Base-by-base conservation (phyloP, 37 sponge, comb jelly and placozoan genomes). In the Mnemiopsis leidyi region DNA sequence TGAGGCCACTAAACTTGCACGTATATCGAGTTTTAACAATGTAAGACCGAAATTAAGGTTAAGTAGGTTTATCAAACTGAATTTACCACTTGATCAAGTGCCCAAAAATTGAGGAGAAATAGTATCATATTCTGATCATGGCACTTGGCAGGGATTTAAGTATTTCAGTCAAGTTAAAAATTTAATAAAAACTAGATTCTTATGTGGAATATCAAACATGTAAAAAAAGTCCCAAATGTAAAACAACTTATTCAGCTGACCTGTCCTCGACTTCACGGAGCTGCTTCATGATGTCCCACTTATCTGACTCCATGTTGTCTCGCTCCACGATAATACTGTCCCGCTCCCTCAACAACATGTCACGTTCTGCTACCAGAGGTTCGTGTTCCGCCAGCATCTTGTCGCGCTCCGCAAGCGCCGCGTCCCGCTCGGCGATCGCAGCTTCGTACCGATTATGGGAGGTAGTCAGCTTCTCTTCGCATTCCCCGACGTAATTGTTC, bases 281-380 rank as follows among this genome's bases (percentile, higher is more conserved):
- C 39, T 94, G 93, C 90, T 95, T 96, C 90, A 97, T 76, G 48
- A 97, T 82, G 61, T 97, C 97, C 97, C 97, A 97, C 68, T 95
- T 95, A 69, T 97, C 96, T 83, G 94, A 95, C 92, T 96, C 97
- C 69, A 96, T 79, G 82, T 32, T 79, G 36, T 79, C 82, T 2
- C 82, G 35, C 21, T 79, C 82, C 82, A 79, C 82, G 7, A 31
- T 13, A 34, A 79, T 33, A 79, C 36, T 79, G 32, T 79, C 82
- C 36, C 82, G 23, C 82, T 79, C 82, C 1, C 36, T 35, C 36
- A 32, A 29, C 20, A 79, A 20, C 82, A 1, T 29, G 31, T 79
- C 82, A 2, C 29, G 82, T 31, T 79, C 82, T 7, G 36, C 33
- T 20, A 29, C 13, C 31, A 79, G 38, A 3, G 20, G 20, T 13